Base-by-base conservation (phyloP, 1,140 invertebrate genomes). In the Elysia chlorotica region DNA sequence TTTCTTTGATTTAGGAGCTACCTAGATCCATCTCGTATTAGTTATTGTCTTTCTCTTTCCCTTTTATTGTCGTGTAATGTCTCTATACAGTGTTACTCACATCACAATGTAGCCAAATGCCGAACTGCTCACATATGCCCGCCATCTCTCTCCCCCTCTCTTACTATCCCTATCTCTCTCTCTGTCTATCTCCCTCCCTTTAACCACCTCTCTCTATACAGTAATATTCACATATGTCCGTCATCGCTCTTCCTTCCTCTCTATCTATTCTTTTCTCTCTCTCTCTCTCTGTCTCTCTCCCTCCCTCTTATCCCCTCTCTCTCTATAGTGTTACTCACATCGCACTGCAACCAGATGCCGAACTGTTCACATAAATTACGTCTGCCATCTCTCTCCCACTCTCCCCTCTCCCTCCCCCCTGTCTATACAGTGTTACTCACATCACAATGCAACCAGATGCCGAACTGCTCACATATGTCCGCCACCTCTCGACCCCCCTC, bases 261-360 rank as follows among this genome's bases (percentile, higher is more conserved):
- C n/a, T n/a, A n/a, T n/a, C n/a, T 87, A 97, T 99, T 79, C 99
- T 94, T 87, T 99, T 96, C 2, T 97, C 96, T 76, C 99, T 94
- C 76, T 94, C 92, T 48, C 41, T n/a, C n/a, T 48, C 41, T 48
- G 41, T n/a, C n/a, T 48, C n/a, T 48, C 41, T n/a, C 41, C 41
- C 41, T n/a, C 41, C 41, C 41, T n/a, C n/a, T 48, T 48, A 14
- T 48, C 41, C n/a, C n/a, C 41, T 48, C 41, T 48, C 41, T 48
- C 41, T 48, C 41, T 48, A 10, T 48, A n/a, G n/a, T n/a, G n/a
- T n/a, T n/a, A n/a, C n/a, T n/a, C n/a, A n/a, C n/a, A n/a, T n/a
- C n/a, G n/a, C n/a, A n/a, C n/a, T n/a, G n/a, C n/a, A n/a, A n/a
- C n/a, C n/a, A n/a, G n/a, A n/a, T n/a, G n/a, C n/a, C n/a, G n/a